Conservation (phyloP, 2,888 invertebrate species). For the Nemotelus nigrinus region DNA sequence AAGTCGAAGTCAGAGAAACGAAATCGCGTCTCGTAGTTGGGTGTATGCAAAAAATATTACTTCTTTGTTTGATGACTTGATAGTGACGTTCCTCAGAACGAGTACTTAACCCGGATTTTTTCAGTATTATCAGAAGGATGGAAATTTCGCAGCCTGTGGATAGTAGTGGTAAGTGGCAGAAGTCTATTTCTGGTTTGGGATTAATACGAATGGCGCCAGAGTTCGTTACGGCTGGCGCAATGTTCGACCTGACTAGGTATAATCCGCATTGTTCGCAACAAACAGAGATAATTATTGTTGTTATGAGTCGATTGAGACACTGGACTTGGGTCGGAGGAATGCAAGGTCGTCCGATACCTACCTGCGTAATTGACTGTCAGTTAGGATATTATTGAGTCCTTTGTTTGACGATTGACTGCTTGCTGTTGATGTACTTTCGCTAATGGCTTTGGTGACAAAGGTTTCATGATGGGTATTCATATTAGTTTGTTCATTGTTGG, state of each 20-base stretch:
- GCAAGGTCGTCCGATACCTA: not conserved
- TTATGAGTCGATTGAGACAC: slow-evolving; percentile 8
- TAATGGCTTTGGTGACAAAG: not conserved
- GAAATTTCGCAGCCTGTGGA: slow-evolving; percentile 6
- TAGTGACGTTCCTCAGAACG: not conserved
- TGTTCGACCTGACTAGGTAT: slow-evolving; percentile 2
- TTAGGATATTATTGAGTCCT: not conserved
- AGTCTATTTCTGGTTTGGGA: slow-evolving; percentile 19
- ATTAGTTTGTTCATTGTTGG: no score
- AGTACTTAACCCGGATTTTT: slow-evolving; percentile 26
- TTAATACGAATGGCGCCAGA: slow-evolving; percentile 36
- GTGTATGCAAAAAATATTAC: slow-evolving; percentile 27
- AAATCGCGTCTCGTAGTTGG: slow-evolving; percentile 5
- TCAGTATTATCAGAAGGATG: slow-evolving; percentile 1
- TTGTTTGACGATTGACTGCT: not conserved
- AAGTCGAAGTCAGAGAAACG: not conserved
- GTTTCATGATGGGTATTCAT: no score
- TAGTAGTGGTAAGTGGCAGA: slow-evolving; percentile 31
- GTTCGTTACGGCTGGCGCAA: slow-evolving; percentile 1
- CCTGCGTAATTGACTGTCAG: not conserved
- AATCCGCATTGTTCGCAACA: slow-evolving; percentile 26
- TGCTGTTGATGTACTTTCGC: not conserved
- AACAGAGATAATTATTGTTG: slow-evolving; percentile 36
- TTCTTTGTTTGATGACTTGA: slow-evolving; percentile 6
- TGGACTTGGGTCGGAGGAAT: not conserved